Evolutionary conservation across 2,113 vertebrate genomes (phyloP), one percentile per base, ranked within the genome.

Genomic region (Nerophis lumbriciformis): DNA sequence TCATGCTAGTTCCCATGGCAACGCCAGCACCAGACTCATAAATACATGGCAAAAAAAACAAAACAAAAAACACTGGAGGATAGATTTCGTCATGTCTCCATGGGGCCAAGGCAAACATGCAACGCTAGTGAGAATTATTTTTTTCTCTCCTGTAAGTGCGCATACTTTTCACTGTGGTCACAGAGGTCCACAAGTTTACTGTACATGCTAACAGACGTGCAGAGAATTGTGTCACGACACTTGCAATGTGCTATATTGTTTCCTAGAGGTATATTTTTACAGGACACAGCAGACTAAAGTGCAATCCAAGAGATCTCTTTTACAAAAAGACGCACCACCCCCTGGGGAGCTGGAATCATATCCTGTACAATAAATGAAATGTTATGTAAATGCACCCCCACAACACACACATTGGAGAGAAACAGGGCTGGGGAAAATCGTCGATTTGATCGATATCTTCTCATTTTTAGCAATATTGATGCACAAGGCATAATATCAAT

Each of bases 1-100:
- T 71, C 76, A 77, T 68, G 71, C 62, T 75, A 75, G 85, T 88
- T 85, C 65, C 84, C 81, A 87, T 82, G 78, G 83, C 80, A 89
- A 86, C 79, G 50, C 64, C 50, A 61, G 72, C 53, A 53, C 62
- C 61, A 67, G 59, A 75, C 77, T 78, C 71, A 81, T 72, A 80
- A 84, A 80, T 74, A 76, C 77, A 78, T 75, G 67, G 49, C 28
- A 1, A 28, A 28, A 28, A 28, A 28, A 28, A 28, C 28, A 28
- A 28, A 28, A 28, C 72, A 71, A 66, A 81, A 79, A 77, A 65
- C 71, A 80, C 58, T 71, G 76, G 69, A 72, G 72, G 61, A 82
- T 68, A 44, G 68, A 71, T 71, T 62, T 58, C 48, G 63, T 65
- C 68, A 59, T 39, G 57, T 61, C 69, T 74, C 65, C 57, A 60